Evolutionary conservation across 2,113 vertebrate genomes (phyloP), one percentile per base, ranked within the genome.

Genomic region (Ptilonorhynchus violaceus): DNA sequence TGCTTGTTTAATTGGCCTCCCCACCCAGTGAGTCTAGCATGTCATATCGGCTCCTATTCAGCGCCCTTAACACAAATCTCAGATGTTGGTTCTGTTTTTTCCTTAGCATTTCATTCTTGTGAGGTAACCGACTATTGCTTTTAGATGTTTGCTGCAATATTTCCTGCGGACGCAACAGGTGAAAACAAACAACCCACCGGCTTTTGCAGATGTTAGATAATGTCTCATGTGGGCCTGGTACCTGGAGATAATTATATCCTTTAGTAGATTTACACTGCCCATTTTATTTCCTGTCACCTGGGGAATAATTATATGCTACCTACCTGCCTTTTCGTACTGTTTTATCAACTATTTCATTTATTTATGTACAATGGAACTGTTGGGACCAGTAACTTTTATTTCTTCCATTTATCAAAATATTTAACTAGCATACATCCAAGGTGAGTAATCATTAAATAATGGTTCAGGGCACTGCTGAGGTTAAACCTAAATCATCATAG

Each of bases 401-500:
- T 88, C 59, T n/a, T 82, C 24, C 47, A 86, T 96, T 95, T 92
- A 91, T 94, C 92, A 97, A 96, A 97, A 96, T 94, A 79, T 75
- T 96, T 92, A 96, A 88, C 67, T 89, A 92, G 41, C 82, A 46
- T 85, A 69, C 56, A 39, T 94, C 59, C 85, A 88, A 96, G 47
- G 44, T 86, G 66, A 79, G 50, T 67, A 81, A 89, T 95, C 79
- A 79, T 64, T 81, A 96, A 96, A 90, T 70, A 95, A 67, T 44
- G 69, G 47, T 92, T 67, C 83, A 73, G 94, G 77, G 79, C 75
- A 63, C 84, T 73, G 85, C 83, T 97, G 75, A 97, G 68, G 85
- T 74, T 91, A 96, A 96, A 88, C 73, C 56, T 93, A 94, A 95
- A 96, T 96, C 91, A 91, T 97, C 96, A 83, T 20, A 88, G 79